Evolutionary conservation across 2,797 vertebrate genomes (phyloP).

Genomic region (Anabacerthia variegaticeps): DNA sequence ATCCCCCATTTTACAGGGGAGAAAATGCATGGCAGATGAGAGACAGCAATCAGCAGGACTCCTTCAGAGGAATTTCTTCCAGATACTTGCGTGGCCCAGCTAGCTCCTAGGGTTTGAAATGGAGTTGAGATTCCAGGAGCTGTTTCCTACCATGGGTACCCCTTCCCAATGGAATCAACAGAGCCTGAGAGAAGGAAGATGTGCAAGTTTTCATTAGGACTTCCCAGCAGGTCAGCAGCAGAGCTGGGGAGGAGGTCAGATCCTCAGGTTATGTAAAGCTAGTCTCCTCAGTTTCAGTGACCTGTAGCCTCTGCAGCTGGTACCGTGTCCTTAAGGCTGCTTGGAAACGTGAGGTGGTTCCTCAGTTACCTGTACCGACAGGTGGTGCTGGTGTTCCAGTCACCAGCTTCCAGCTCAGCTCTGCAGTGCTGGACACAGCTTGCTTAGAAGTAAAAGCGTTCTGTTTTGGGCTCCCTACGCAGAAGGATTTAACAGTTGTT

Average conservation of each 20-base stretch:
- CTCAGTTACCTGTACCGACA: background rate
- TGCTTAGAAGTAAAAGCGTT: background rate
- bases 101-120: background rate
- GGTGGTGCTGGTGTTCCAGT: constrained; percentile 7
- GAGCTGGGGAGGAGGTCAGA: background rate
- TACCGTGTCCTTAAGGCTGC: background rate
- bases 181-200: background rate
- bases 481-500: background rate
- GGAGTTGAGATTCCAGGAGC: background rate
- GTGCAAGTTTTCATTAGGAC: background rate
- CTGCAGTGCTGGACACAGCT: background rate
- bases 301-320: background rate
- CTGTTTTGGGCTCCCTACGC: background rate
- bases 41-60: background rate
- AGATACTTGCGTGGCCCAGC: background rate
- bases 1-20: background rate
- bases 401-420: background rate
- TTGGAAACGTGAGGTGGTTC: background rate
- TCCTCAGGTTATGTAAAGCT: background rate
- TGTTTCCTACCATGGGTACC: background rate
- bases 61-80: background rate
- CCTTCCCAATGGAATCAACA: background rate
- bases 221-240: background rate
- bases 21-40: background rate
- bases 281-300: background rate